These are phyloP conservation scores for Asbolus verrucosus DNA, from an alignment of 1,140 invertebrate genomes.

Conservation along the genomic window DNA sequence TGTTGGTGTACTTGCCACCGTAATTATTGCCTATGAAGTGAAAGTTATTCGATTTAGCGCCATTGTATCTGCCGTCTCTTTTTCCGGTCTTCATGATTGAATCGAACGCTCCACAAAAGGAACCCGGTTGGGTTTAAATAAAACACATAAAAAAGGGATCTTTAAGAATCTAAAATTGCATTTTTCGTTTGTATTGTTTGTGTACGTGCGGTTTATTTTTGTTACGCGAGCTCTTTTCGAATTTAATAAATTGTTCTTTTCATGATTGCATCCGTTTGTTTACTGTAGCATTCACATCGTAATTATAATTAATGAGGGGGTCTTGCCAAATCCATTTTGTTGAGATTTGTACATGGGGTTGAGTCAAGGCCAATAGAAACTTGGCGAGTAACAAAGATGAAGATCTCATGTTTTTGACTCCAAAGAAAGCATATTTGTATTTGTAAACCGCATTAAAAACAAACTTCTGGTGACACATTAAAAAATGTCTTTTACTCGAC, in stretches of 20 bases:
- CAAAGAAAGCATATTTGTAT: slow-evolving; percentile 19
- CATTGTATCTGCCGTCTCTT: no score
- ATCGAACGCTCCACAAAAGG: no score
- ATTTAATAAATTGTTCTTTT: slow-evolving; percentile 28
- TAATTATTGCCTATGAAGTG: no score
- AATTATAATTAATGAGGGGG: slow-evolving; percentile 28
- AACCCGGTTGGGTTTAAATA: no score
- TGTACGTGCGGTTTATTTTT: slow-evolving; percentile 1
- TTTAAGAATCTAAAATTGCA: no score
- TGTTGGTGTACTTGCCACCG: no score
- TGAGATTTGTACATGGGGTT: slow-evolving; percentile 12
- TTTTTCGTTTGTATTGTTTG: no score
- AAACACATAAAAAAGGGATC: no score
- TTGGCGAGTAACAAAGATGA: slow-evolving; percentile 8
- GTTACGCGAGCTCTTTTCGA: neutral
- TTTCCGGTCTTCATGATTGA: no score
- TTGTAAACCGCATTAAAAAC: slow-evolving; percentile 5
- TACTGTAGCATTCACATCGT: slow-evolving; percentile 25
- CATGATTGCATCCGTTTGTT: slow-evolving; percentile 15
- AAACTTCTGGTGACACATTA: slow-evolving; percentile 29
- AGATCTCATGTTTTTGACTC: slow-evolving; percentile 4
- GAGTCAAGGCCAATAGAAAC: neutral
- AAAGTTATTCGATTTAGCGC: no score
- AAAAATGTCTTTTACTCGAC: slow-evolving; percentile 29
- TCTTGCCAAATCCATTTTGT: slow-evolving; percentile 6